Evolutionary conservation across 2,797 vertebrate genomes (phyloP).

Genomic region (Erethizon dorsatum): DNA sequence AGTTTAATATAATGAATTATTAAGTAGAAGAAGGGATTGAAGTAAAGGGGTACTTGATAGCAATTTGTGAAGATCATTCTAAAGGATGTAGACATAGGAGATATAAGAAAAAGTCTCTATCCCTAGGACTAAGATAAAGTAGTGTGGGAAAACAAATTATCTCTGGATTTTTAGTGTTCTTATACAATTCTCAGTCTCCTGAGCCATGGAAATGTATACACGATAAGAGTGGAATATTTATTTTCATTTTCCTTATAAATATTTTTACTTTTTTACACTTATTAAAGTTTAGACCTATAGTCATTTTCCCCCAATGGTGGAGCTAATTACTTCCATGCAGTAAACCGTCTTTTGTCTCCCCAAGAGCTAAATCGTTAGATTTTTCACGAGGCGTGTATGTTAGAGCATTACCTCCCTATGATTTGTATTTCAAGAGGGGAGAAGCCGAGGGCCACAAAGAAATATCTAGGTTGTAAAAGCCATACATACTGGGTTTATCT

Average conservation of each 20-base stretch:
- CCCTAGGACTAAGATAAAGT: background rate
- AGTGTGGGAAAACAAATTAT: background rate
- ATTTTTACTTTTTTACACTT: background rate
- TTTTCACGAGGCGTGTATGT: background rate
- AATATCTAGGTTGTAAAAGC: background rate
- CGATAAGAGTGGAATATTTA: background rate
- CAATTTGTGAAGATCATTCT: slow-evolving; percentile 4
- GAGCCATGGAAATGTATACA: background rate
- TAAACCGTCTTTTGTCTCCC: background rate
- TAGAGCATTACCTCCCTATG: background rate
- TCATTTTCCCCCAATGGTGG: background rate
- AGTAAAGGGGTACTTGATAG: background rate
- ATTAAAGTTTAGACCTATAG: background rate
- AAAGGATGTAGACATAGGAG: background rate
- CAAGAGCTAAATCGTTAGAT: background rate
- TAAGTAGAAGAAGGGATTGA: background rate
- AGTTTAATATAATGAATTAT: background rate
- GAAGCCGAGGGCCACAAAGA: background rate
- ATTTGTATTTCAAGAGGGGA: slow-evolving; percentile 12
- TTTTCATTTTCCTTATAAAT: background rate
- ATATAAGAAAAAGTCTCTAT: background rate
- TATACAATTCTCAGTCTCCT: background rate
- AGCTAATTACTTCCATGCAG: background rate
- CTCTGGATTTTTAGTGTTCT: background rate
- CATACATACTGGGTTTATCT: background rate